Conservation (phyloP, 92 coral and sea anemone genomes). For the Zoanthus sansibaricus region DNA sequence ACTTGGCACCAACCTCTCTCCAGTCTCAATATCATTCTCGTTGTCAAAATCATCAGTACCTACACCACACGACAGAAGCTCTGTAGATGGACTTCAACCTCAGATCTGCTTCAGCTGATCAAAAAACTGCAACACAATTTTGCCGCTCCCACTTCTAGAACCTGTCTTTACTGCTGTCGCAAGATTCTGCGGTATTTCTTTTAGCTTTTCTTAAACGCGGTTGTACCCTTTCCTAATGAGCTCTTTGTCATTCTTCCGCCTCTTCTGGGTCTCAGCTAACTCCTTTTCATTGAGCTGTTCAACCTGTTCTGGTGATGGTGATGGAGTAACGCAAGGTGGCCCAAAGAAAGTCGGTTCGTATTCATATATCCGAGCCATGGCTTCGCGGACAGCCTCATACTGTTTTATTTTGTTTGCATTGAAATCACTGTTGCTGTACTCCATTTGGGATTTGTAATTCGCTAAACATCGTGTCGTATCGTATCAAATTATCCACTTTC, state of each 20-base stretch:
- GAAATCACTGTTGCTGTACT: constrained; percentile 55
- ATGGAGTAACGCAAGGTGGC: constrained; percentile 15
- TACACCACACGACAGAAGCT: constrained; percentile 58
- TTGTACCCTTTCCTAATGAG: constrained; percentile 41
- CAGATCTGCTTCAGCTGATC: constrained; percentile 53
- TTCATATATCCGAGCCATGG: constrained; percentile 48
- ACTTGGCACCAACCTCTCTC: neutral
- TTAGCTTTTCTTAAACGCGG: constrained; percentile 44
- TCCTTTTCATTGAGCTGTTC: neutral
- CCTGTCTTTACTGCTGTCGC: neutral
- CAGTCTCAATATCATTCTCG: neutral
- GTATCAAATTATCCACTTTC: constrained; percentile 23
- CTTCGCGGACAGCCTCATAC: constrained; percentile 58
- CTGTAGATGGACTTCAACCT: constrained; percentile 66
- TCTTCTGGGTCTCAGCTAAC: neutral
- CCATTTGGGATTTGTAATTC: constrained; percentile 58
- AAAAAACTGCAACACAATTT: constrained; percentile 61
- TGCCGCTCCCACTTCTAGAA: constrained; percentile 64
- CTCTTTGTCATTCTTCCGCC: constrained; percentile 28
- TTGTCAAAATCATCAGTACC: constrained; percentile 43
- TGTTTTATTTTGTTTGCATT: constrained; percentile 57
- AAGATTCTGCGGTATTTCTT: constrained; percentile 43
- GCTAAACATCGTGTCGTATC: constrained; percentile 38
- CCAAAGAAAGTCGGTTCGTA: constrained; percentile 47
- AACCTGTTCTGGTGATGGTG: constrained; percentile 7